phyloP scores from a whole-genome alignment of 1,140 invertebrate genomes.

The Cotesia glomerata region DNA sequence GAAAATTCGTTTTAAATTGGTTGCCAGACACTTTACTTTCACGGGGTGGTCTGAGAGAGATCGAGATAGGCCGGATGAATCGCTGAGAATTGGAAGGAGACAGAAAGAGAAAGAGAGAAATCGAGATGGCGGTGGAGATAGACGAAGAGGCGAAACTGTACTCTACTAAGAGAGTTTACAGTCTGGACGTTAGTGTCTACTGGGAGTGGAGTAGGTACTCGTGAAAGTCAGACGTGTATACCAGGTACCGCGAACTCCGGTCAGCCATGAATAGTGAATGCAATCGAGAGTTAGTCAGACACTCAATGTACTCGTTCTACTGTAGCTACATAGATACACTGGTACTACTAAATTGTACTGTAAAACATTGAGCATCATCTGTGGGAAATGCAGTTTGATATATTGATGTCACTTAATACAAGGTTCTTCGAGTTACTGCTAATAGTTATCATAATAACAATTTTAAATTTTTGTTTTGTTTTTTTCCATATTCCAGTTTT shows the following conservation, averaged over 20 bases:
- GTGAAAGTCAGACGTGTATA: constrained; percentile 16
- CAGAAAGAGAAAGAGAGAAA: no score
- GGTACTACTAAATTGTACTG: no score
- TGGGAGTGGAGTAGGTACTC: constrained; percentile 10
- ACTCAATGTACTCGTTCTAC: constrained; percentile 11
- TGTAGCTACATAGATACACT: not conserved
- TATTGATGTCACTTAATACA: no score
- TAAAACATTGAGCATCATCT: no score
- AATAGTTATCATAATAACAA: no score
- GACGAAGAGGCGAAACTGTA: not conserved
- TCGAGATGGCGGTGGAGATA: not conserved
- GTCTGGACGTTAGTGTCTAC: constrained; percentile 25
- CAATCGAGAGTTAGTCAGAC: constrained; percentile 24
- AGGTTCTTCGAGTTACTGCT: no score
- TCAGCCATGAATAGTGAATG: constrained; percentile 36
- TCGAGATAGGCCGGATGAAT: not conserved
- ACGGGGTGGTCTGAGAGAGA: not conserved
- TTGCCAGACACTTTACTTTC: not conserved
- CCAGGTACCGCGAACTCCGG: constrained; percentile 23
- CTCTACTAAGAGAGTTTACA: constrained; percentile 25
- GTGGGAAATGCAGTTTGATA: no score
- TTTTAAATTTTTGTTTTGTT: no score
- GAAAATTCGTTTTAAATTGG: constrained; percentile 19
- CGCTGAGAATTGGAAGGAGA: not conserved
- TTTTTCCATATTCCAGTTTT: no score